Evolutionary conservation across 2,888 invertebrate species (phyloP), one percentile per base, ranked within the genome.

Genomic region (Thereva nobilitata): DNA sequence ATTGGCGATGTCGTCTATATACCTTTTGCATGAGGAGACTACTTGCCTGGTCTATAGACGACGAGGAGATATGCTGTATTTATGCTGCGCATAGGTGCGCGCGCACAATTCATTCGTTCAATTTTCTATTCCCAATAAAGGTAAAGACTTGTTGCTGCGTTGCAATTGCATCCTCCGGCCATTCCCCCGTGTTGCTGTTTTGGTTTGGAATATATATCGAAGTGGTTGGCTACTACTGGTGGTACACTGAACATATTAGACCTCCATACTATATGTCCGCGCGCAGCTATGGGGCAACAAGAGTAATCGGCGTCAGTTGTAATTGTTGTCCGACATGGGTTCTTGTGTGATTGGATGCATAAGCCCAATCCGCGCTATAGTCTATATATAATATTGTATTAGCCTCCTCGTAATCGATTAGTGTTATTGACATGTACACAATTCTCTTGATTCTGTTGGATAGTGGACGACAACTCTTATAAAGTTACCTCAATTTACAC

Each of bases 91-190:
- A 23, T 23, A 23, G 23, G 23, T 23, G 23, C 23, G 23, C 47
- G 38, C 57, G 57, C 40, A 57, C 56, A 57, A 45, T 59, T 45
- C 57, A 47, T 47, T 59, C 23, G 23, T 23, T 23, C 44, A 59
- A 47, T 47, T 59, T 59, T 59, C 57, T 59, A 59, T 59, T 59
- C 57, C 23, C 57, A 47, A 59, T 59, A 45, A 59, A 47, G 57
- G 47, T 38, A 47, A 59, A 59, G 45, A 59, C 57, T 47, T 59
- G 57, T 59, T 37, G 37, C 35, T 45, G 45, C 47, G 23, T 23
- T 23, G 23, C 23, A 23, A 23, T 23, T 23, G 23, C 23, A 7
- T 57, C 44, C 57, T 38, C 57, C 38, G 57, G 38, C 50, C 45
- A 35, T 47, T 59, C 47, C 57, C 57, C 57, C 38, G 57, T 23